Evolutionary conservation across 2,797 vertebrate genomes (phyloP).

Genomic region (Periparus ater): DNA sequence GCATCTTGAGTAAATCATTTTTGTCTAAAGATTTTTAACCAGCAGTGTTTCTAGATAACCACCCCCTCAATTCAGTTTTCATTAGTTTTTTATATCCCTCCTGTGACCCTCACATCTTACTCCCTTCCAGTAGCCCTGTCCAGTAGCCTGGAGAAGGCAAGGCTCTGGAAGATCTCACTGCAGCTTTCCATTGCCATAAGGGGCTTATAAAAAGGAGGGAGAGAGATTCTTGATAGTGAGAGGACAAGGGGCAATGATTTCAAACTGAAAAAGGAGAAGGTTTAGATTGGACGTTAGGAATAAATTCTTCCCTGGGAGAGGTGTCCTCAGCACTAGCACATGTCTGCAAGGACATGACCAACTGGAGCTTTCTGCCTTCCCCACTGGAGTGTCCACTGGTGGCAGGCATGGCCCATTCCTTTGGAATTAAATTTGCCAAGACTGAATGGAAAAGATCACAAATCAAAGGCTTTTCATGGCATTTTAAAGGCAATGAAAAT

Average conservation of each 20-base stretch:
- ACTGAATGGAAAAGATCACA: not conserved
- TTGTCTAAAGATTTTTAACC: not conserved
- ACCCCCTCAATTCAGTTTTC: not conserved
- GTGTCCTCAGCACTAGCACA: not conserved
- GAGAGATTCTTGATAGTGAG: not conserved
- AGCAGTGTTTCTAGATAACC: not conserved
- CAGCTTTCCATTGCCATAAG: not conserved
- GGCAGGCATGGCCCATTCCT: not conserved
- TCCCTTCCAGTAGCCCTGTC: not conserved
- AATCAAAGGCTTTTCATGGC: not conserved
- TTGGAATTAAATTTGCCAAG: not conserved
- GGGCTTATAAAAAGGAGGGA: not conserved
- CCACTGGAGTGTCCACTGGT: not conserved
- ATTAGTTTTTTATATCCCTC: not conserved
- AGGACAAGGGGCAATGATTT: not conserved
- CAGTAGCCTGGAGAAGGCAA: not conserved
- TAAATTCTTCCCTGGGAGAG: not conserved
- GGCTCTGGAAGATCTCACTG: not conserved
- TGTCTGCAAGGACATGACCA: not conserved
- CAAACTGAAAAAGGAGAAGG: not conserved
- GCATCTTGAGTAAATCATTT: not conserved
- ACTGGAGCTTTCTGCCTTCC: not conserved
- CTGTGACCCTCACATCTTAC: not conserved
- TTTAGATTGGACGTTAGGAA: not conserved
- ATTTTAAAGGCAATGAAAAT: not conserved